Evolutionary conservation across 2,113 vertebrate genomes (phyloP).

Genomic region (Albula glossodonta): DNA sequence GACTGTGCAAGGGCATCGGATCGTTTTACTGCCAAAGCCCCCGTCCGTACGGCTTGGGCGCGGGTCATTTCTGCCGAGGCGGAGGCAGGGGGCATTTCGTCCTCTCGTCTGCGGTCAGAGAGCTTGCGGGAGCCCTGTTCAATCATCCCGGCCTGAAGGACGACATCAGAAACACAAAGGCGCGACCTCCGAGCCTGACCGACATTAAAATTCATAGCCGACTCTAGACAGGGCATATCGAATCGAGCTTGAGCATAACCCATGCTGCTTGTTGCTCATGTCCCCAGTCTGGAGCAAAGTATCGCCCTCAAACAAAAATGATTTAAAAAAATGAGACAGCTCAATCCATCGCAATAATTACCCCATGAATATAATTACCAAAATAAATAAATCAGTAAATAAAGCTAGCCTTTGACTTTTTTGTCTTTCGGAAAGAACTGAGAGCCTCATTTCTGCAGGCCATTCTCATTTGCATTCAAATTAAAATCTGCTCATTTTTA

Average conservation of each 20-base stretch:
- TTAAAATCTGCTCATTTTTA: not conserved
- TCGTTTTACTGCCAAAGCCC: not conserved
- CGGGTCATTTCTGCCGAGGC: not conserved
- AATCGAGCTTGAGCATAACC: not conserved
- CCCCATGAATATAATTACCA: not conserved
- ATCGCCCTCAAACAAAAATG: not conserved
- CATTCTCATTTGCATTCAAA: not conserved
- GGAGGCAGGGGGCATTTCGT: not conserved
- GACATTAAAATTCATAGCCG: conserved; percentile 1
- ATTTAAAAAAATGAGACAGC: not conserved
- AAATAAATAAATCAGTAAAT: not conserved
- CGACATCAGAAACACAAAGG: not conserved
- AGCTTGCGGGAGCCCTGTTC: not conserved
- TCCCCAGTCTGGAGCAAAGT: not conserved
- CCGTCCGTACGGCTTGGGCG: not conserved
- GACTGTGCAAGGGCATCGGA: not conserved
- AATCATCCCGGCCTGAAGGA: not conserved
- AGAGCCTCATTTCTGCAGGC: not conserved
- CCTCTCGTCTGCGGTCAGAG: not conserved
- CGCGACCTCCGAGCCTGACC: not conserved
- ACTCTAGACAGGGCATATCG: not conserved
- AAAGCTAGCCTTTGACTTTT: not conserved
- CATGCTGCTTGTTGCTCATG: not conserved
- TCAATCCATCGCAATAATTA: not conserved
- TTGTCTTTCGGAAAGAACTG: not conserved